Conservation (phyloP, 2,797 vertebrate genomes). For the Myripristis jacobus region DNA sequence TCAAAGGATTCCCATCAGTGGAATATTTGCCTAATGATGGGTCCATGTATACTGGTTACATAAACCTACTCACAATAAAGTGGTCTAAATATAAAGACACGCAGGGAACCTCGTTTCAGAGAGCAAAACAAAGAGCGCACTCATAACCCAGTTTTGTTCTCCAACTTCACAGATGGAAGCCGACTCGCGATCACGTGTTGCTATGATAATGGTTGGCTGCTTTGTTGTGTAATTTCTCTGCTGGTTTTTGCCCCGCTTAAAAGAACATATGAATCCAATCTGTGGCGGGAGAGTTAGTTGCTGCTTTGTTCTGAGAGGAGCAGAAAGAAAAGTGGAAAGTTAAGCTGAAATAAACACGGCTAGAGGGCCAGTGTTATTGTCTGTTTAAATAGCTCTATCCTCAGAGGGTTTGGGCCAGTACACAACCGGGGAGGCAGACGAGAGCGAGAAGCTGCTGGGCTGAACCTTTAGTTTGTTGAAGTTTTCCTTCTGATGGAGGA, state of each 20-base stretch:
- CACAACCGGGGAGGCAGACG: conserved; percentile 48
- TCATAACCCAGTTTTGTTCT: conserved; percentile 46
- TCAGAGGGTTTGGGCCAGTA: conserved; percentile 39
- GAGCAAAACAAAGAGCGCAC: conserved; percentile 50
- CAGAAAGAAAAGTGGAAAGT: conserved; percentile 55
- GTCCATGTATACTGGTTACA: conserved; percentile 41
- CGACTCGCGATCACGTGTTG: conserved; percentile 42
- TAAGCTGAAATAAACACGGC: conserved; percentile 62
- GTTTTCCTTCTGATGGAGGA: conserved; percentile 18
- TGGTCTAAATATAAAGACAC: conserved; percentile 52
- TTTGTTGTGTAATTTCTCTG: conserved; percentile 54
- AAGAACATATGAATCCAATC: conserved; percentile 42
- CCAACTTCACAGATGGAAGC: conserved; percentile 47
- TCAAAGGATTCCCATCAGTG: conserved; percentile 34
- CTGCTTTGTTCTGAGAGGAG: conserved; percentile 50
- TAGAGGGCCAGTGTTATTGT: conserved; percentile 56
- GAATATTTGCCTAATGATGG: conserved; percentile 40
- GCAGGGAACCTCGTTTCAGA: conserved; percentile 45
- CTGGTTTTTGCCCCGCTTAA: conserved; percentile 16
- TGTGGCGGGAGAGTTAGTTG: conserved; percentile 34
- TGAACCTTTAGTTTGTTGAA: conserved; percentile 40
- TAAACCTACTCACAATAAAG: conserved; percentile 45
- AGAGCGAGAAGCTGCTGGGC: conserved; percentile 21
- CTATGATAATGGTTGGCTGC: conserved; percentile 45
- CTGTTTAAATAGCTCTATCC: conserved; percentile 66